These are phyloP conservation scores for Metridium senile DNA, from an alignment of 92 coral and sea anemone species.

Conservation along the genomic window DNA sequence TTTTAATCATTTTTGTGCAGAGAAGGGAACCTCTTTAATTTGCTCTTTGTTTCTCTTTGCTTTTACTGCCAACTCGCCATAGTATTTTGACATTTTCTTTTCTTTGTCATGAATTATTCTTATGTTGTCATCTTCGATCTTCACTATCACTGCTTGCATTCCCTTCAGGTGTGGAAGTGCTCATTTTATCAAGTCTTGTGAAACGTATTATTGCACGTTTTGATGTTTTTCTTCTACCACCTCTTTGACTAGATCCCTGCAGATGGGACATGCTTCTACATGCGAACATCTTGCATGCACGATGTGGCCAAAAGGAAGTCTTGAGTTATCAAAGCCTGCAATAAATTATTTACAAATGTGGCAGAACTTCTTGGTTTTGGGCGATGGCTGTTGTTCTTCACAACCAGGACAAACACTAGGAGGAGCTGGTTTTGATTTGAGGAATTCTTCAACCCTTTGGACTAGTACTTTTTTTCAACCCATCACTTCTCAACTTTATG, in stretches of 20 bases:
- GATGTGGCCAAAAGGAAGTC: constrained; percentile 24
- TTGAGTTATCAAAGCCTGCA: neutral
- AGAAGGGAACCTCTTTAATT: constrained; percentile 40
- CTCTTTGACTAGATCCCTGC: constrained; percentile 2
- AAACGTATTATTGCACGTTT: constrained; percentile 9
- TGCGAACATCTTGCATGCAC: constrained; percentile 6
- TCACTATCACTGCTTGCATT: neutral
- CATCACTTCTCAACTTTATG: neutral
- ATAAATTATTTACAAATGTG: constrained; percentile 19
- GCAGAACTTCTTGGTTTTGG: constrained; percentile 20
- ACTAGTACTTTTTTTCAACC: constrained; percentile 16
- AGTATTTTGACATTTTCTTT: constrained; percentile 26
- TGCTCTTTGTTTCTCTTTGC: constrained; percentile 26
- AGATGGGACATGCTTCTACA: constrained; percentile 2
- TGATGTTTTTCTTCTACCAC: constrained; percentile 20
- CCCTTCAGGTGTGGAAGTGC: neutral
- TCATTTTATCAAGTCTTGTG: constrained; percentile 13
- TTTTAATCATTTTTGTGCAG: constrained; percentile 28
- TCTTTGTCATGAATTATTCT: constrained; percentile 7
- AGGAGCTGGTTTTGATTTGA: neutral
- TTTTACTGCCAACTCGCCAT: constrained; percentile 28
- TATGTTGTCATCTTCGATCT: neutral
- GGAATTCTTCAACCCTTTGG: constrained; percentile 9
- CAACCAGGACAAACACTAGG: constrained; percentile 24
- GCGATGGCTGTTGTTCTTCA: constrained; percentile 5